These are phyloP conservation scores for Rhamnusium bicolor DNA, from an alignment of 2,888 invertebrate genomes.

Conservation along the genomic window DNA sequence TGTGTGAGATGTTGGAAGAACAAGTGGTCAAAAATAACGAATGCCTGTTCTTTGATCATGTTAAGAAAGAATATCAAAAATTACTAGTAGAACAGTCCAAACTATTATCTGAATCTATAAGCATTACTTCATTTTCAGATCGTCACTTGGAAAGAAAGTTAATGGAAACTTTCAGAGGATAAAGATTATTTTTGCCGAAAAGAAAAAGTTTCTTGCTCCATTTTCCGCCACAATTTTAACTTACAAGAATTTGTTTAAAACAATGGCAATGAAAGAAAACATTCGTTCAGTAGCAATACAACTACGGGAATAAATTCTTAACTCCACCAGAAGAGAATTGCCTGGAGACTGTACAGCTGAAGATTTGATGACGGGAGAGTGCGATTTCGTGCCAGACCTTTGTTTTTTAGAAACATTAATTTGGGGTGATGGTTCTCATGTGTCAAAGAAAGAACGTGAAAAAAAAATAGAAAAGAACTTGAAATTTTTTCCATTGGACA, in stretches of 20 bases:
- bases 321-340: slow-evolving; percentile 54
- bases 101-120: slow-evolving; percentile 53
- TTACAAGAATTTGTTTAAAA: slow-evolving; percentile 53
- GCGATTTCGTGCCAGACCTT: slow-evolving; percentile 53
- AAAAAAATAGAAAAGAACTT: slow-evolving; percentile 37
- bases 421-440: slow-evolving; percentile 50
- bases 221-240: slow-evolving; percentile 52
- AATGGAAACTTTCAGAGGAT: slow-evolving; percentile 50
- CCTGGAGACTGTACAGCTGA: slow-evolving; percentile 50
- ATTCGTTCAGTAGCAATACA: slow-evolving; percentile 55
- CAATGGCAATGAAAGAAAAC: slow-evolving; percentile 53
- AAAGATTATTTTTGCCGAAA: slow-evolving; percentile 49
- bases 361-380: slow-evolving; percentile 52
- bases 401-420: slow-evolving; percentile 47
- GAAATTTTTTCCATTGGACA: slow-evolving; percentile 52
- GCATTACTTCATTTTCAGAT: slow-evolving; percentile 51
- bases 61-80: slow-evolving; percentile 55
- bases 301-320: slow-evolving; percentile 55
- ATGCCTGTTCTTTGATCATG: slow-evolving; percentile 49
- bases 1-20: slow-evolving; percentile 33
- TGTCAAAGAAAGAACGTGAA: slow-evolving; percentile 43
- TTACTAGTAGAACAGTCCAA: slow-evolving; percentile 51
- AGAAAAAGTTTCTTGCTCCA: slow-evolving; percentile 35
- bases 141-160: slow-evolving; percentile 37
- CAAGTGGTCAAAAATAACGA: slow-evolving; percentile 28